Conservation (phyloP, 2,113 vertebrate genomes). For the Sakesphorus luctuosus region DNA sequence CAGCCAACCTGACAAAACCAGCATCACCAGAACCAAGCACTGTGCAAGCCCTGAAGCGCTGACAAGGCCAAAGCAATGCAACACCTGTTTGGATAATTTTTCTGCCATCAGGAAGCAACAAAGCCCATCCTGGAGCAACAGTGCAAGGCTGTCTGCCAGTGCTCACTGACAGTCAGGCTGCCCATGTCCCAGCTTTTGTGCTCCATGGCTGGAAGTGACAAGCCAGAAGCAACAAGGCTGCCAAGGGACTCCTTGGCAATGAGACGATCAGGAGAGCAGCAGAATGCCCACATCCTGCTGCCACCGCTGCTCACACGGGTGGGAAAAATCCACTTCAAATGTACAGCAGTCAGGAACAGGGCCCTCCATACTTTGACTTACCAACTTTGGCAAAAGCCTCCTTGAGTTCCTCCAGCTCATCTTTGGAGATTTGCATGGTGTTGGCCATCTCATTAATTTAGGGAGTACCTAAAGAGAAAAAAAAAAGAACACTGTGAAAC, state of each 20-base stretch:
- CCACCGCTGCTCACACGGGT: not conserved
- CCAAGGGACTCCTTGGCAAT: not conserved
- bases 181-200: not conserved
- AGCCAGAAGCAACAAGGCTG: not conserved
- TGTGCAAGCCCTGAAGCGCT: not conserved
- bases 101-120: not conserved
- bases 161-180: not conserved
- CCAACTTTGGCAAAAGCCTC: constrained; percentile 91
- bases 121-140: not conserved
- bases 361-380: constrained; percentile 69
- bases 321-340: not conserved
- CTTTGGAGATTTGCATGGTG: constrained; percentile 88
- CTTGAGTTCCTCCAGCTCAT: constrained; percentile 91
- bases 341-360: not conserved
- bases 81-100: not conserved
- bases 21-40: not conserved
- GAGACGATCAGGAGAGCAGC: not conserved
- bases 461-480: constrained; percentile 55
- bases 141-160: not conserved
- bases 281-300: not conserved
- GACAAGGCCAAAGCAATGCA: not conserved
- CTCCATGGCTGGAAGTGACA: not conserved
- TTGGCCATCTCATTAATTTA: constrained; percentile 84
- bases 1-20: not conserved
- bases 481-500: not conserved